These are phyloP conservation scores for Ectobius pallidus DNA, from an alignment of 2,888 invertebrate genomes.

Conservation along the genomic window DNA sequence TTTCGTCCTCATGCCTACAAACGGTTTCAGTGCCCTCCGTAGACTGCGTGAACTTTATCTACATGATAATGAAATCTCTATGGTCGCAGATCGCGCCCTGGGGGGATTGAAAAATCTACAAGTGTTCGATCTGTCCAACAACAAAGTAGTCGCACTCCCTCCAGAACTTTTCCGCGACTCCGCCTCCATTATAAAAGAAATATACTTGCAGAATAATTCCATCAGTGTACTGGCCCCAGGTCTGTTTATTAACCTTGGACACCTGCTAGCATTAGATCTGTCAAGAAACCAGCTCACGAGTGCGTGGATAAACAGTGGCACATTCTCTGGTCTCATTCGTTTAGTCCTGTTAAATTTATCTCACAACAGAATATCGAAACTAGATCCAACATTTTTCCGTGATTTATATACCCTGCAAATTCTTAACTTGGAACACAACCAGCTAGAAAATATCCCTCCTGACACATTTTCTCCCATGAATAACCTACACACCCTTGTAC, in stretches of 20 bases:
- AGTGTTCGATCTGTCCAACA: constrained; percentile 87
- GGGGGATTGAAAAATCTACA: constrained; percentile 80
- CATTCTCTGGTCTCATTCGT: constrained; percentile 86
- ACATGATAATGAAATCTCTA: constrained; percentile 87
- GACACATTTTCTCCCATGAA: constrained; percentile 91
- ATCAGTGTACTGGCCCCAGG: constrained; percentile 85
- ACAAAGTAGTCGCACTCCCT: constrained; percentile 87
- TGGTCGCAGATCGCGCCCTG: constrained; percentile 84
- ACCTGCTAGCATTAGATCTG: constrained; percentile 80
- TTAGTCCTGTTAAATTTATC: constrained; percentile 86
- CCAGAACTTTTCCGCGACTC: constrained; percentile 83
- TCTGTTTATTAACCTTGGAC: constrained; percentile 83
- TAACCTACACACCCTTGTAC: constrained; percentile 85
- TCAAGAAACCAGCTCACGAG: constrained; percentile 87
- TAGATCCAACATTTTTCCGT: constrained; percentile 83
- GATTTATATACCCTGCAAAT: constrained; percentile 86
- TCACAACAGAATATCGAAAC: constrained; percentile 78
- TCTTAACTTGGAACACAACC: constrained; percentile 84
- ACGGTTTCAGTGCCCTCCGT: constrained; percentile 80
- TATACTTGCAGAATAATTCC: constrained; percentile 90
- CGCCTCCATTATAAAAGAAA: constrained; percentile 80
- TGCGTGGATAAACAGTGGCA: constrained; percentile 83
- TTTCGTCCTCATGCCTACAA: constrained; percentile 80
- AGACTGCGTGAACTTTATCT: constrained; percentile 81
- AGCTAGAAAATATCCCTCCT: constrained; percentile 80